phyloP scores from a whole-genome alignment of 2,888 invertebrate genomes.

The Panopea generosa region DNA sequence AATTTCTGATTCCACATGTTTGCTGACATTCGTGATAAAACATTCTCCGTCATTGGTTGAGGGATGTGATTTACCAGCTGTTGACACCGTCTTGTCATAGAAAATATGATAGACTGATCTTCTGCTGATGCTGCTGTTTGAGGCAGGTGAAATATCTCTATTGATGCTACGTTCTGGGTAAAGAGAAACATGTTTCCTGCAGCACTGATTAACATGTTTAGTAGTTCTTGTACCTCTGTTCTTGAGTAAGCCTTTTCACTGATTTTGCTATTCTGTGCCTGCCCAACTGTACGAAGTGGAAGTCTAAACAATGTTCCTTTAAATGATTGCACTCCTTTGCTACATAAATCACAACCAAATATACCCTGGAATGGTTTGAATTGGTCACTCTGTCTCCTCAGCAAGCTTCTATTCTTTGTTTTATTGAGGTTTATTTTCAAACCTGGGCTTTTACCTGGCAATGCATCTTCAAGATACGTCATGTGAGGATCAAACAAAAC shows the following conservation, averaged over 20 bases:
- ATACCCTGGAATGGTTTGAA: slow-evolving; percentile 73
- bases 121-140: not conserved
- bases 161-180: slow-evolving; percentile 76
- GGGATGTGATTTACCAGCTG: too few relatives aligned
- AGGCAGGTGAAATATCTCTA: slow-evolving; percentile 75
- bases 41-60: too few relatives aligned
- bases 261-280: slow-evolving; percentile 71
- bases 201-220: slow-evolving; percentile 69
- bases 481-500: slow-evolving; percentile 84
- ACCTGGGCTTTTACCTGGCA: slow-evolving; percentile 67
- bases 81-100: too few relatives aligned
- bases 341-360: slow-evolving; percentile 66
- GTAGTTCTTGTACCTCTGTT: slow-evolving; percentile 70
- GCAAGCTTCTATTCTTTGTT: slow-evolving; percentile 49
- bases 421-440: slow-evolving; percentile 66
- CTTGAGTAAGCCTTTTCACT: slow-evolving; percentile 70
- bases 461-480: slow-evolving; percentile 72
- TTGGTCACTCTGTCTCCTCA: slow-evolving; percentile 64
- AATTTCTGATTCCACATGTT: too few relatives aligned
- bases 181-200: slow-evolving; percentile 79
- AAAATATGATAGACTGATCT: too few relatives aligned
- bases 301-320: slow-evolving; percentile 81
- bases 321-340: slow-evolving; percentile 33
- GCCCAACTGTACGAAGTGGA: slow-evolving; percentile 76
- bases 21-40: too few relatives aligned